Evolutionary conservation across 2,797 vertebrate genomes (phyloP).

Genomic region (Mus caroli): DNA sequence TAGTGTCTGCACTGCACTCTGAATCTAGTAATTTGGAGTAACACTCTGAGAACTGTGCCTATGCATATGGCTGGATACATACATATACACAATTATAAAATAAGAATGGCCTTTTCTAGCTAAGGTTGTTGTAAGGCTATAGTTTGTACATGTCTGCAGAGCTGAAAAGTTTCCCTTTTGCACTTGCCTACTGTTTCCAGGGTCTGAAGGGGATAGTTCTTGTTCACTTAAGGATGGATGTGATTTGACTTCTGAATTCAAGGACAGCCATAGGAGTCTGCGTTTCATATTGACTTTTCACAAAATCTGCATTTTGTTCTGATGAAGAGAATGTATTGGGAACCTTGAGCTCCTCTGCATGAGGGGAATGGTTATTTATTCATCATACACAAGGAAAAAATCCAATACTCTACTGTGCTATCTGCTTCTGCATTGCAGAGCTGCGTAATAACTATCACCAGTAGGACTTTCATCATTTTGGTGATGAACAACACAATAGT

Average conservation of each 20-base stretch:
- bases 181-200: constrained; percentile 34
- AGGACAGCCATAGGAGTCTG: constrained; percentile 36
- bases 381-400: constrained; percentile 22
- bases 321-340: constrained; percentile 59
- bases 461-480: constrained; percentile 67
- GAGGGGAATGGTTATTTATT: constrained; percentile 62
- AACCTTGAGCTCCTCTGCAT: constrained; percentile 53
- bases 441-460: constrained; percentile 58
- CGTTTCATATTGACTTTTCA: constrained; percentile 66
- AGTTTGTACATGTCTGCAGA: not conserved
- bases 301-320: constrained; percentile 71
- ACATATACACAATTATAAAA: constrained; percentile 47
- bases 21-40: not conserved
- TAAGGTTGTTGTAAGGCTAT: not conserved
- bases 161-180: constrained; percentile 49
- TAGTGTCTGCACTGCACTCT: not conserved
- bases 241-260: constrained; percentile 61
- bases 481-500: constrained; percentile 55
- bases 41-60: not conserved
- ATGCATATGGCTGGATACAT: not conserved
- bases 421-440: not conserved
- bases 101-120: constrained; percentile 1
- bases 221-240: constrained; percentile 51
- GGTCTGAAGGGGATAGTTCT: not conserved
- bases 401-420: constrained; percentile 29